Evolutionary conservation across 2,888 invertebrate species (phyloP), one percentile per base, ranked within the genome.

Genomic region (Clusia tigrina): DNA sequence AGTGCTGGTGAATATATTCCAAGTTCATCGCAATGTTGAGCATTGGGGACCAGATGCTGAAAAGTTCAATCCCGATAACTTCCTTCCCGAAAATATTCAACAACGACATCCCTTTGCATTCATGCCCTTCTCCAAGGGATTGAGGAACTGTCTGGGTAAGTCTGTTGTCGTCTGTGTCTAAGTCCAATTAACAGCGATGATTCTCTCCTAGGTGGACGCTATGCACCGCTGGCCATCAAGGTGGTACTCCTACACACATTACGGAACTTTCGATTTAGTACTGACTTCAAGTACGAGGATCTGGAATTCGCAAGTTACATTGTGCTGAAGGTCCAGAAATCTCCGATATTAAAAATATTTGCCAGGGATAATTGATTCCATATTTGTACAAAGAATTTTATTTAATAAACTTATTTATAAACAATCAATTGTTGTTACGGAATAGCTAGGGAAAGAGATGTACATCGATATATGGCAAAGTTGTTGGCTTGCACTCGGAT

Each of bases 121-220:
- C 56, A 54, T 70, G 51, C 72, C 73, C 20, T 73, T 73, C 58
- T 64, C 67, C 12, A 65, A 64, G 17, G 73, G 73, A 15, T 52
- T 65, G 5, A 32, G 73, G 3, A 70, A 65, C 59, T 70, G 70
- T 25, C 60, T 71, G 46, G 68, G 68, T 68, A 17, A 42, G 42
- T 42, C 6, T 10, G 10, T 42, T 10, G 42, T 42, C 42, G 9
- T 17, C 42, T 42, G 6, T 10, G 42, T 10, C 10, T 15, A 42
- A 3, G 6, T 15, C 10, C 6, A 42, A 10, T 42, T 42, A 10
- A 10, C n/a, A 42, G 15, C 32, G 9, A 42, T 15, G n/a, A 42
- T 42, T 42, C 3, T 42, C n/a, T 42, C n/a, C 10, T 17, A 42
- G 42, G 42, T 3, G 42, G 42, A 10, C 42, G 42, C n/a, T 42